Evolutionary conservation across 2,888 invertebrate species (phyloP).

Genomic region (Cyclophora punctaria): DNA sequence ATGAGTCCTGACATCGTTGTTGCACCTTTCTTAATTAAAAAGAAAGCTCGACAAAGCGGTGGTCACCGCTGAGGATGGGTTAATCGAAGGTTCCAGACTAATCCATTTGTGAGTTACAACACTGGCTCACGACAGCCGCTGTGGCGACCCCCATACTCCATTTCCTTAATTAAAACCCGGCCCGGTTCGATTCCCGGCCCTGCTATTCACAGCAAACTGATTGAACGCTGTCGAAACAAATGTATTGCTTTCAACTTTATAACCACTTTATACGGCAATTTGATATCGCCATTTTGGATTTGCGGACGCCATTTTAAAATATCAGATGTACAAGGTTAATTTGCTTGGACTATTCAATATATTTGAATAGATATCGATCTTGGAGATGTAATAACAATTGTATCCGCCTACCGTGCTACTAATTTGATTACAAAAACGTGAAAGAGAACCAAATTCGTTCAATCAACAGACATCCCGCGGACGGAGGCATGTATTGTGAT

Average conservation of each 20-base stretch:
- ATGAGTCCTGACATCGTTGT: background rate
- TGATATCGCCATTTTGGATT: too few species aligned
- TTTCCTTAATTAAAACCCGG: conserved; percentile 58
- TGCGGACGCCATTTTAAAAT: too few species aligned
- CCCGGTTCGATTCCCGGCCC: conserved; percentile 11
- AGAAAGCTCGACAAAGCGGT: background rate
- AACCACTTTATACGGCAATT: background rate
- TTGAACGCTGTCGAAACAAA: conserved; percentile 12
- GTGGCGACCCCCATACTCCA: conserved; percentile 31
- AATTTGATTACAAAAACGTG: too few species aligned
- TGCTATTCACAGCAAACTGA: conserved; percentile 12
- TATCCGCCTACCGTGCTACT: too few species aligned
- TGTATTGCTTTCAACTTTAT: background rate
- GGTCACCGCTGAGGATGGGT: background rate
- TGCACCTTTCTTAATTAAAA: background rate
- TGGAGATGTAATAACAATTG: too few species aligned
- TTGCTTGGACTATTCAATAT: too few species aligned
- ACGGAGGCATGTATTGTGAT: too few species aligned
- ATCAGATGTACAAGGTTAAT: too few species aligned
- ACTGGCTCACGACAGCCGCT: conserved; percentile 29
- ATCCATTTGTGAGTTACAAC: conserved; percentile 57
- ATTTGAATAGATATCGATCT: too few species aligned
- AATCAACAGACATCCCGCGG: too few species aligned
- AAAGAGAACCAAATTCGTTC: too few species aligned
- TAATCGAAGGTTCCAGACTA: conserved; percentile 39